These are phyloP conservation scores for Panzeria rudis DNA, from an alignment of 2,888 invertebrate species.

Conservation along the genomic window DNA sequence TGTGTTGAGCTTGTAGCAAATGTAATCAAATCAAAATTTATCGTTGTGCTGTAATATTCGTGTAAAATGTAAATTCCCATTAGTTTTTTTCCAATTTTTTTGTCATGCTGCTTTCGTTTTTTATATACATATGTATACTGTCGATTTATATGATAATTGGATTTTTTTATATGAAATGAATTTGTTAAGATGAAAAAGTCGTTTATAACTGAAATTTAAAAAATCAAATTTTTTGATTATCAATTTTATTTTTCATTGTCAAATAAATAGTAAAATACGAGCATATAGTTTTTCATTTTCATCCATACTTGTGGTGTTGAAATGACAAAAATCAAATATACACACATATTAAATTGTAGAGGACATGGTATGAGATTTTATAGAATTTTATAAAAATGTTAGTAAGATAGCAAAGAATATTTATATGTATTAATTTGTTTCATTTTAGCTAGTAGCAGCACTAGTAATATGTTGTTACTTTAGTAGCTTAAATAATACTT, in stretches of 20 bases:
- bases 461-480: too few species aligned
- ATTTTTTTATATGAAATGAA: slow-evolving; percentile 44
- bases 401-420: too few species aligned
- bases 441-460: too few species aligned
- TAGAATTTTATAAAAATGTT: too few species aligned
- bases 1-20: slow-evolving; percentile 6
- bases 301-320: too few species aligned
- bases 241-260: slow-evolving; percentile 26
- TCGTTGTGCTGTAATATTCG: slow-evolving; percentile 63
- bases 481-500: neutral
- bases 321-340: neutral
- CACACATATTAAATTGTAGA: neutral
- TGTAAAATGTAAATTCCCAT: slow-evolving; percentile 67
- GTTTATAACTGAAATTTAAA: slow-evolving; percentile 15
- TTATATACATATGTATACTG: slow-evolving; percentile 38
- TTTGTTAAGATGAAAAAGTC: slow-evolving; percentile 21
- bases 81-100: slow-evolving; percentile 36
- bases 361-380: neutral
- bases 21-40: slow-evolving; percentile 70
- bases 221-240: slow-evolving; percentile 1
- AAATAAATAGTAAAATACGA: neutral
- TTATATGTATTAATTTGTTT: too few species aligned
- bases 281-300: neutral
- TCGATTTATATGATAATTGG: slow-evolving; percentile 67
- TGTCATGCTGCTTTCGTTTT: neutral